Evolutionary conservation across 2,113 vertebrate genomes (phyloP).

Genomic region (Scophthalmus maximus): DNA sequence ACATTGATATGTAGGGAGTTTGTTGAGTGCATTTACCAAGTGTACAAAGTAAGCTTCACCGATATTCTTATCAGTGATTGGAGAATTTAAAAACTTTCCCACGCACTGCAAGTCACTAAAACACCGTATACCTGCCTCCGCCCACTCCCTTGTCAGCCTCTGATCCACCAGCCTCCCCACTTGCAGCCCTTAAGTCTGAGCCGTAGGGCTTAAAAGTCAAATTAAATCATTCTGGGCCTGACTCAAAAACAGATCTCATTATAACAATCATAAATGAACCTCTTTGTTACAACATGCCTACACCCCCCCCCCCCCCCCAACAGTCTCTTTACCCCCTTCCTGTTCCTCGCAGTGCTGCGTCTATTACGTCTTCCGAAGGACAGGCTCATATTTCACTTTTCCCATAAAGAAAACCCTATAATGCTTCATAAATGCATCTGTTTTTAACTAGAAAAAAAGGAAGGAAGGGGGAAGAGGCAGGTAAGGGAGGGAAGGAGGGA

Average conservation of each 20-base stretch:
- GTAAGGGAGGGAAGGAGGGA: conserved; percentile 11
- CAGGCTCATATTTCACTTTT: conserved; percentile 58
- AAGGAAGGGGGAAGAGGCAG: background rate
- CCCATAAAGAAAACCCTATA: conserved; percentile 39
- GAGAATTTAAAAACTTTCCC: conserved; percentile 39
- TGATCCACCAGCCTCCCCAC: conserved; percentile 20
- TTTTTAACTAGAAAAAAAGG: conserved; percentile 51
- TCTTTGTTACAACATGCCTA: conserved; percentile 62
- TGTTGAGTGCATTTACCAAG: background rate
- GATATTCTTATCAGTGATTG: conserved; percentile 46
- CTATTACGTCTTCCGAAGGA: conserved; percentile 44
- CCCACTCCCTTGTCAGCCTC: conserved; percentile 3
- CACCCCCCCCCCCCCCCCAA: conserved; percentile 26
- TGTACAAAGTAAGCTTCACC: background rate
- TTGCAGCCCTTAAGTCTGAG: conserved; percentile 39
- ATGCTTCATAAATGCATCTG: conserved; percentile 66
- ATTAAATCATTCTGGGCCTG: conserved; percentile 56
- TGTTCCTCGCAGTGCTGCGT: conserved; percentile 38
- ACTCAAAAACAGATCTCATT: conserved; percentile 66
- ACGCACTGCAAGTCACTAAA: conserved; percentile 30
- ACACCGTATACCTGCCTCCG: conserved; percentile 12
- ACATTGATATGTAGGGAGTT: conserved; percentile 13
- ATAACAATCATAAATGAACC: conserved; percentile 68
- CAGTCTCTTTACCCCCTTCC: conserved; percentile 51
- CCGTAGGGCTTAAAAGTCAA: conserved; percentile 61